Percentiles rank a stretch among this genome's conserved stretches.
These are phyloP conservation scores for Lasioglossum vierecki DNA, from an alignment of 2,888 invertebrate species.

Conservation along the genomic window DNA sequence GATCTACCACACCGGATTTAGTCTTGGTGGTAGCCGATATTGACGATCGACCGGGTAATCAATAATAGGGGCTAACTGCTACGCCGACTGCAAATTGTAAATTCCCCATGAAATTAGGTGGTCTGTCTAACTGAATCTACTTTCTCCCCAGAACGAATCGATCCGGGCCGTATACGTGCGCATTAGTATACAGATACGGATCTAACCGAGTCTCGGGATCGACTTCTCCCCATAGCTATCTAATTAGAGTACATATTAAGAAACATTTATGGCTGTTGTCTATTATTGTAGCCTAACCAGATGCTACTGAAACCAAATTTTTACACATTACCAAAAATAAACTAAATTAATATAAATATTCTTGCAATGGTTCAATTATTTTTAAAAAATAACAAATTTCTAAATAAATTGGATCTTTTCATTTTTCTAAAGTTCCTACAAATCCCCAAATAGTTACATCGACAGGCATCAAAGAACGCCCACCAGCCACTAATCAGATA, in stretches of 20 bases:
- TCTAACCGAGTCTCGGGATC: not conserved
- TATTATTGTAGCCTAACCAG: not conserved
- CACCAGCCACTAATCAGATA: not conserved
- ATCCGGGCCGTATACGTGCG: constrained; percentile 32
- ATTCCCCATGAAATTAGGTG: constrained; percentile 74
- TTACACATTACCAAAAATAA: not conserved
- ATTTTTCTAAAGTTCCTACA: not conserved
- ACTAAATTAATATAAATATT: too few relatives aligned
- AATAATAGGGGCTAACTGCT: constrained; percentile 67
- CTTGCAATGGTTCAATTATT: not conserved
- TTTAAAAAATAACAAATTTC: not conserved
- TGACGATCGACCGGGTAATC: constrained; percentile 69
- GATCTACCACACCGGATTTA: constrained; percentile 36
- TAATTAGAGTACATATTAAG: constrained; percentile 23
- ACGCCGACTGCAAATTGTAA: constrained; percentile 73
- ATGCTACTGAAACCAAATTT: not conserved
- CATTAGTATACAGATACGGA: not conserved
- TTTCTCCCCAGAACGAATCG: constrained; percentile 45
- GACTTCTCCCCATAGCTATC: not conserved
- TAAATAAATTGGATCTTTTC: not conserved
- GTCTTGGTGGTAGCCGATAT: constrained; percentile 38
- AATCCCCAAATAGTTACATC: not conserved
- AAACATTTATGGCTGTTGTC: not conserved
- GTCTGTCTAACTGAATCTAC: constrained; percentile 40
- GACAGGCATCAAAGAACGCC: not conserved